Evolutionary conservation across 2,888 invertebrate genomes (phyloP), one percentile per base, ranked within the genome.

Genomic region (Deilephila porcellus): DNA sequence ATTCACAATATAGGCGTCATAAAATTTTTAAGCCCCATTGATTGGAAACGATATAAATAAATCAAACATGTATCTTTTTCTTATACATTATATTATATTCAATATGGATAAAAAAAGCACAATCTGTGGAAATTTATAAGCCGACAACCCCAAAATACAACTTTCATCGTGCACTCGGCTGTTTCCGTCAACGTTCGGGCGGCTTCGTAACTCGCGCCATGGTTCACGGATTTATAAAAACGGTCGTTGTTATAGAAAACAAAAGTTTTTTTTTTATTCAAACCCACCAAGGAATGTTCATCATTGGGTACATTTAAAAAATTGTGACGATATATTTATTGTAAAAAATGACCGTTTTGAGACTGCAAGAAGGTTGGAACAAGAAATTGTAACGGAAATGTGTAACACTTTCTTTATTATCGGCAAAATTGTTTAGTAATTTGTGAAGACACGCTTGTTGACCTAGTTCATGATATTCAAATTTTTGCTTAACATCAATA

Each of bases 181-280:
- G 56, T 71, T 59, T 74, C 72, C 83, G 83, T 71, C 34, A 32
- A 73, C 60, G 71, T 70, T 83, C 85, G 85, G 80, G 8, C 7
- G n/a, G 37, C 76, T 37, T 75, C 77, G 77, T 70, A 71, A 72
- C 72, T 70, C 71, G 74, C 71, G 77, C 77, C 75, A 83, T 77
- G 85, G 86, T 86, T 86, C 83, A 86, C 80, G 74, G 74, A 81
- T 80, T 80, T 79, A 81, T 78, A 81, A 84, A 84, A 84, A 87
- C 86, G 85, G 85, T 83, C 83, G 81, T 77, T 78, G 77, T 77
- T 77, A 79, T 75, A 85, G 82, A 86, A 86, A 86, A 82, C 77
- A 84, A 86, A 80, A 85, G 82, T 86, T 77, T 79, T 79, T 82
- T 78, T 79, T 73, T 70, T 70, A 73, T 63, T 72, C 32, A 63